Percentiles rank a stretch among this genome's conserved stretches.
Evolutionary conservation across 2,797 vertebrate genomes (phyloP).

Genomic region (Parambassis ranga): DNA sequence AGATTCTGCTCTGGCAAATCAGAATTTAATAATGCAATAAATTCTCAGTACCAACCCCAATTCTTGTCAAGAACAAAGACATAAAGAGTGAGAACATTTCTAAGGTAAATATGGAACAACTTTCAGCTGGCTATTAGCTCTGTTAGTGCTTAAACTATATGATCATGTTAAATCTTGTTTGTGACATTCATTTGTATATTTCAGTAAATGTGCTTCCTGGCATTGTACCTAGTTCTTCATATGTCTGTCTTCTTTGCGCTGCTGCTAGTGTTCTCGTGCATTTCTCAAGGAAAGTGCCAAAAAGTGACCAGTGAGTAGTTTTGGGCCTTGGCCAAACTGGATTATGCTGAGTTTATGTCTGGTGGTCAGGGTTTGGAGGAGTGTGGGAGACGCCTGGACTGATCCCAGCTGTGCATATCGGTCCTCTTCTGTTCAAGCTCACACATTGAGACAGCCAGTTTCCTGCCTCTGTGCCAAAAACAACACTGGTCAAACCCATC

Average conservation of each 20-base stretch:
- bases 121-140: background rate
- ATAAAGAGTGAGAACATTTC: too few species aligned
- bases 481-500: constrained; percentile 48
- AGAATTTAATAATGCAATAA: too few species aligned
- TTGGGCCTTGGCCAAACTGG: constrained; percentile 36
- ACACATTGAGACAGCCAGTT: constrained; percentile 49
- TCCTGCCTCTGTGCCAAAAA: constrained; percentile 59
- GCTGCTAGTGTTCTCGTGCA: background rate
- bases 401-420: constrained; percentile 54
- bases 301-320: constrained; percentile 6
- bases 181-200: too few species aligned
- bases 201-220: too few species aligned
- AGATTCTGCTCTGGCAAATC: too few species aligned
- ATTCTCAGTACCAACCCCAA: too few species aligned
- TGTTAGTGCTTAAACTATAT: too few species aligned
- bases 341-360: constrained; percentile 67
- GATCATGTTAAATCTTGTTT: too few species aligned
- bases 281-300: background rate
- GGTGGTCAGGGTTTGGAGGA: constrained; percentile 43
- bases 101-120: background rate
- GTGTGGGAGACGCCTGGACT: constrained; percentile 23
- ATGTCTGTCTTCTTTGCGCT: background rate
- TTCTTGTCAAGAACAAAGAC: too few species aligned
- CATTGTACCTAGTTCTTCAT: background rate
- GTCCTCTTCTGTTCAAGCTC: constrained; percentile 33